Percentiles rank a stretch among this genome's conserved stretches.
Conservation (phyloP, 2,888 invertebrate species). For the Epinotia bilunana region DNA sequence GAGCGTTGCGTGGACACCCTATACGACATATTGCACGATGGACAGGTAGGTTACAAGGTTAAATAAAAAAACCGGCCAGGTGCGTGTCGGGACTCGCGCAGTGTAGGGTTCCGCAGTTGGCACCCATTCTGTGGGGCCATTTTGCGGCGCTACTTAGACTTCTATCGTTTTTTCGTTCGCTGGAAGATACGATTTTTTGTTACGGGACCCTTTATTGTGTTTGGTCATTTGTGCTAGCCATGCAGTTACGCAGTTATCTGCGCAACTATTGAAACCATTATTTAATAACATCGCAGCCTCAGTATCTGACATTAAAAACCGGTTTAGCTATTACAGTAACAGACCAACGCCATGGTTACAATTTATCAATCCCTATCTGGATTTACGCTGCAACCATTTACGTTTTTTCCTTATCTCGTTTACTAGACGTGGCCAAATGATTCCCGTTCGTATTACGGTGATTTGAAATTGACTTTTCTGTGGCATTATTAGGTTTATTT, state of each 20-base stretch:
- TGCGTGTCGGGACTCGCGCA: too few species aligned
- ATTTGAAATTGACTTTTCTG: constrained; percentile 2
- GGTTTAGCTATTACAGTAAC: constrained; percentile 11
- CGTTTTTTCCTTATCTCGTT: constrained; percentile 22
- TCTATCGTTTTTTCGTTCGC: too few species aligned
- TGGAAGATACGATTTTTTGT: too few species aligned
- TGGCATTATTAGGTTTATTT: not conserved
- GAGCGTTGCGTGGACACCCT: constrained; percentile 78
- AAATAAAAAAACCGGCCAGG: not conserved
- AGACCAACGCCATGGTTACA: not conserved
- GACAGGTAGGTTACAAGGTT: constrained; percentile 61
- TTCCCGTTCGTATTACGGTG: not conserved
- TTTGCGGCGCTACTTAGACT: too few species aligned
- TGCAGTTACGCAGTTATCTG: too few species aligned
- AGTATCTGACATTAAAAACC: constrained; percentile 15
- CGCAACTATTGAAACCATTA: not conserved
- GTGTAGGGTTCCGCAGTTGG: too few species aligned
- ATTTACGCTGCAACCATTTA: constrained; percentile 19
- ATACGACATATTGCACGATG: constrained; percentile 70
- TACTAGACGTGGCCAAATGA: not conserved
- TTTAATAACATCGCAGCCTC: not conserved
- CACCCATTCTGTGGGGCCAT: too few species aligned
- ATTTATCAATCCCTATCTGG: constrained; percentile 23
- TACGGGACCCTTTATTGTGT: too few species aligned
- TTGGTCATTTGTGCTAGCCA: not conserved